Evolutionary conservation across 2,888 invertebrate genomes (phyloP).

Genomic region (Ectemnius lituratus): DNA sequence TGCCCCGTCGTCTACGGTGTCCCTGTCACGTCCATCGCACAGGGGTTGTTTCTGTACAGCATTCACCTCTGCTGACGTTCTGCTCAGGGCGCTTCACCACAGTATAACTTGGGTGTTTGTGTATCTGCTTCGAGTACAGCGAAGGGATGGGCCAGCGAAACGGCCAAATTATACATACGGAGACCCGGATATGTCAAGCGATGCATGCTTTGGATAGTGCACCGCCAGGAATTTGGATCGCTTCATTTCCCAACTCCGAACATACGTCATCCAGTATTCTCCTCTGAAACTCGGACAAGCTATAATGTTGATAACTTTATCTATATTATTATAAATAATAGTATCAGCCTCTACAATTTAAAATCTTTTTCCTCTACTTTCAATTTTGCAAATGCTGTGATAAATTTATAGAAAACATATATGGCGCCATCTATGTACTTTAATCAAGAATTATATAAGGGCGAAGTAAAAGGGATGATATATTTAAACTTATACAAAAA

Average conservation of each 20-base stretch:
- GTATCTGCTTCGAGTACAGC: constrained; percentile 31
- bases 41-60: constrained; percentile 5
- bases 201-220: not conserved
- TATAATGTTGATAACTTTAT: too few relatives aligned
- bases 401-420: too few relatives aligned
- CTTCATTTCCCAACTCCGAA: constrained; percentile 16
- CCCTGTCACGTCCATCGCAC: constrained; percentile 34
- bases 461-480: too few relatives aligned
- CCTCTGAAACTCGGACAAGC: too few relatives aligned
- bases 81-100: constrained; percentile 7
- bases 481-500: too few relatives aligned
- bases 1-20: constrained; percentile 17
- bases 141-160: constrained; percentile 24
- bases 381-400: too few relatives aligned
- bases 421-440: too few relatives aligned
- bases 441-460: too few relatives aligned
- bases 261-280: not conserved
- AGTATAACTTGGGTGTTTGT: constrained; percentile 33
- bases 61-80: not conserved
- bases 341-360: too few relatives aligned
- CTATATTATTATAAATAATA: too few relatives aligned
- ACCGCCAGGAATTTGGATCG: not conserved
- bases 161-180: constrained; percentile 35
- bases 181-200: constrained; percentile 26
- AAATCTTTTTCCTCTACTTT: too few relatives aligned